Base-by-base conservation (phyloP, 2,888 invertebrate species). In the Chaetogeoica ovagalla region DNA sequence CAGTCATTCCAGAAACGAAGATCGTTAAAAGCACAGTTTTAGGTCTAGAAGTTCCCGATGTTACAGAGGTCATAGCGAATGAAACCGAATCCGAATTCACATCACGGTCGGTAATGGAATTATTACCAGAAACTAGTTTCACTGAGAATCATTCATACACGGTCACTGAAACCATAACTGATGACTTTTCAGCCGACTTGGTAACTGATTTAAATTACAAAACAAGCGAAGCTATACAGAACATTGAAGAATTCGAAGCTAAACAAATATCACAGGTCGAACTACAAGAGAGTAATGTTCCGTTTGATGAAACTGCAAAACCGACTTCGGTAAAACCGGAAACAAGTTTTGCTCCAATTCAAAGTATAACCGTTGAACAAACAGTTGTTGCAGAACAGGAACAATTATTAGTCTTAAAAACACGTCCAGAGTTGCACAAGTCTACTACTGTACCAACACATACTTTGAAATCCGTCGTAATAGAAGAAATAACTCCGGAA, bases 71-170 rank as follows among this genome's bases (percentile, higher is more conserved):
- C 0, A 85, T 89, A n/a, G 85, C 90, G 13, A 91, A 92, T 86
- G 93, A 93, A 87, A 89, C 89, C 63, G 92, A 92, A 87, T 88
- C 88, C 68, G 87, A 88, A 68, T 88, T 92, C 43, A 84, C 86
- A 19, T 85, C 88, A 21, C 88, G 52, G 23, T 30, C 70, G 39
- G 19, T 43, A 11, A n/a, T 62, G 15, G 23, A 79, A 65, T 21
- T 71, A 55, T 63, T 57, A 23, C 70, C 79, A 52, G 43, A 57
- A 6, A 71, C 69, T 37, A 79, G 70, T 71, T 71, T 79, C 63
- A 71, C 39, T 88, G 82, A 87, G 90, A 43, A 88, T 89, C 83
- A 91, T 91, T 85, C 87, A 90, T 57, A 85, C 93, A 87, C 89
- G 63, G 88, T 91, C 15, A 89, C 89, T 37, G 90, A 92, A 87